phyloP scores from a whole-genome alignment of 2,888 invertebrate genomes.

The Patella depressa region DNA sequence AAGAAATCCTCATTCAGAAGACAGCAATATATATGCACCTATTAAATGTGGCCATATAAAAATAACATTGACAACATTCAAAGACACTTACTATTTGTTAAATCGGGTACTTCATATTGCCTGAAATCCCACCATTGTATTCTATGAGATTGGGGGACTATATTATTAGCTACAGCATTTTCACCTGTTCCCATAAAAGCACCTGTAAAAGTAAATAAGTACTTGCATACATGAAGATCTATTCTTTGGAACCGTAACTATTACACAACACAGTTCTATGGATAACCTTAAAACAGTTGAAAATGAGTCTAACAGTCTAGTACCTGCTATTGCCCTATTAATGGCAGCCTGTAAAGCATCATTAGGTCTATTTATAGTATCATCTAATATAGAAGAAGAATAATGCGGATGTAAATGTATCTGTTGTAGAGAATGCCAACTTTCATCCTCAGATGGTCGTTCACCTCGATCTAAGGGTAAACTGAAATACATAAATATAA shows the following conservation, averaged over 20 bases:
- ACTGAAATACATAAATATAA: not conserved
- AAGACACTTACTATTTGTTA: constrained; percentile 78
- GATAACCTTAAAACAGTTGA: no score
- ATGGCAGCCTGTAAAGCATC: constrained; percentile 67
- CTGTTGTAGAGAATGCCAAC: constrained; percentile 53
- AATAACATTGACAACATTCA: not conserved
- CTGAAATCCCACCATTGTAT: constrained; percentile 90
- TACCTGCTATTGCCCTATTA: constrained; percentile 68
- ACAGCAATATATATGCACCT: not conserved
- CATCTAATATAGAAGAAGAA: constrained; percentile 63
- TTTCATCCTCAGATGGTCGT: constrained; percentile 10
- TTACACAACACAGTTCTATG: no score
- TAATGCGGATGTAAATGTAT: constrained; percentile 67
- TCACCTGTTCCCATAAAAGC: constrained; percentile 68
- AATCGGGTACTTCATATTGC: constrained; percentile 80
- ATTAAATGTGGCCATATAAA: not conserved
- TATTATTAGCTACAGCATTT: constrained; percentile 68
- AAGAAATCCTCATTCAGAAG: not conserved
- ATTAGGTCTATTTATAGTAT: constrained; percentile 60
- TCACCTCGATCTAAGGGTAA: not conserved
- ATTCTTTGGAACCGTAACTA: no score
- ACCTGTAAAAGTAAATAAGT: constrained; percentile 41
- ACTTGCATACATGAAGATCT: no score
- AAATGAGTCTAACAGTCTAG: not conserved
- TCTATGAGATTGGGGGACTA: constrained; percentile 81